These are phyloP conservation scores for Scrobipalpa atriplicella DNA, from an alignment of 2,888 invertebrate genomes.

Conservation along the genomic window DNA sequence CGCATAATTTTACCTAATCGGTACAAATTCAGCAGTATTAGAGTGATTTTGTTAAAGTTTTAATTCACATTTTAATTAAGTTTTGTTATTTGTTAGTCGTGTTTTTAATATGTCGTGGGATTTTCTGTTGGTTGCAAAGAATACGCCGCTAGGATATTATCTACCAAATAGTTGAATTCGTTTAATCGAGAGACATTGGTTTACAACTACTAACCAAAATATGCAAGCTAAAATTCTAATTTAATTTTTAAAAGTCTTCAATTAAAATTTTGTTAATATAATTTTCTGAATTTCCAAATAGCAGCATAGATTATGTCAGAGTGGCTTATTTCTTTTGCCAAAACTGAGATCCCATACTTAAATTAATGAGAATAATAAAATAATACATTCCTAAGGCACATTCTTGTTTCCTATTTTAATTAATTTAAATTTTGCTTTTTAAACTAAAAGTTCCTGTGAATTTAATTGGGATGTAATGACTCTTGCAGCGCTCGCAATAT, in stretches of 20 bases:
- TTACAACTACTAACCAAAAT: too few relatives aligned
- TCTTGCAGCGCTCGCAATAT: slow-evolving; percentile 2
- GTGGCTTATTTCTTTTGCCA: not conserved
- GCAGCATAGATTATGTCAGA: not conserved
- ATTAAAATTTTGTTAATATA: too few relatives aligned
- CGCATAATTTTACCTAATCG: slow-evolving; percentile 71
- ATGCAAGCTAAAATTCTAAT: too few relatives aligned
- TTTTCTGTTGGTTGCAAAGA: not conserved
- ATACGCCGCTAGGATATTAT: not conserved
- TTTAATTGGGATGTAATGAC: slow-evolving; percentile 10
- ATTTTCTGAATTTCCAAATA: not conserved
- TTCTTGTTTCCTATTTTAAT: slow-evolving; percentile 29
- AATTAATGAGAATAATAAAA: slow-evolving; percentile 1
- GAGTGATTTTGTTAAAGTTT: slow-evolving; percentile 83
- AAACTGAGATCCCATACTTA: not conserved
- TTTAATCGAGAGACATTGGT: too few relatives aligned
- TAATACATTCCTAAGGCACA: slow-evolving; percentile 24
- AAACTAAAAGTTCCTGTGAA: slow-evolving; percentile 39
- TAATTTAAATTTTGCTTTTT: slow-evolving; percentile 25
- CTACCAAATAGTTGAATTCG: not conserved
- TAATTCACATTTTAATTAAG: slow-evolving; percentile 79
- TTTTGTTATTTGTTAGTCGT: slow-evolving; percentile 79
- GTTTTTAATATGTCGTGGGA: slow-evolving; percentile 44
- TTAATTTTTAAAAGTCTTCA: too few relatives aligned
- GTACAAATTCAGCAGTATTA: slow-evolving; percentile 83